phyloP scores from a whole-genome alignment of 2,113 vertebrate genomes.

The Gallinago media region DNA sequence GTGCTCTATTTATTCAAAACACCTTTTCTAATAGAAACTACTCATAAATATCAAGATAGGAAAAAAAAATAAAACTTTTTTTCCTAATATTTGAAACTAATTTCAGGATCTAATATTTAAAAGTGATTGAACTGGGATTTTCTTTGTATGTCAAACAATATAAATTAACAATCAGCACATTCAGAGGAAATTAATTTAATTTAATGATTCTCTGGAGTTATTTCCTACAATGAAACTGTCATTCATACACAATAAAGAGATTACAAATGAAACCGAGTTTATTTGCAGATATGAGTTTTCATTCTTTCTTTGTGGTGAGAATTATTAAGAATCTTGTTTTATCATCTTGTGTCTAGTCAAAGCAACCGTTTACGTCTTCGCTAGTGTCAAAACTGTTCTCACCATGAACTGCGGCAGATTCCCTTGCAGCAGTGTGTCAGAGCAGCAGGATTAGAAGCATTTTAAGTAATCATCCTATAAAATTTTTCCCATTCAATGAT shows the following conservation, averaged over 20 bases:
- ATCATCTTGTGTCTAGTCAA: background rate
- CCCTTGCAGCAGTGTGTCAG: background rate
- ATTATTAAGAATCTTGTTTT: slow-evolving; percentile 8
- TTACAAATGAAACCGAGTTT: background rate
- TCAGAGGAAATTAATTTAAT: slow-evolving; percentile 28
- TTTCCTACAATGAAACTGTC: slow-evolving; percentile 15
- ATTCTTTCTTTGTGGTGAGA: background rate
- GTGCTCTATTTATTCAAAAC: background rate
- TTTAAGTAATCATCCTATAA: background rate
- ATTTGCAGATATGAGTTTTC: background rate
- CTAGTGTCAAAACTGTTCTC: background rate
- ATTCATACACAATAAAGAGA: slow-evolving; percentile 10
- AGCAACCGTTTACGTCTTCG: background rate
- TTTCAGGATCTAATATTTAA: background rate
- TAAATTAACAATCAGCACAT: slow-evolving; percentile 22
- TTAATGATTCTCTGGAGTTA: slow-evolving; percentile 28
- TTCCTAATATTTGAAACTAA: background rate
- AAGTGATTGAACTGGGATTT: background rate
- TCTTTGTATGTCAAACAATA: background rate
- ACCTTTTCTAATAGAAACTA: background rate
- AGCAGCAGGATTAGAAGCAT: background rate
- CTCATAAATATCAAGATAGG: background rate
- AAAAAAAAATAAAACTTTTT: background rate
- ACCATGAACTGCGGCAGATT: background rate
- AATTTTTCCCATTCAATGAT: background rate